A percentile compares a stretch with the other conserved stretches of the same genome.
Evolutionary conservation across 2,113 vertebrate genomes (phyloP).

Genomic region (Meleagris gallopavo): DNA sequence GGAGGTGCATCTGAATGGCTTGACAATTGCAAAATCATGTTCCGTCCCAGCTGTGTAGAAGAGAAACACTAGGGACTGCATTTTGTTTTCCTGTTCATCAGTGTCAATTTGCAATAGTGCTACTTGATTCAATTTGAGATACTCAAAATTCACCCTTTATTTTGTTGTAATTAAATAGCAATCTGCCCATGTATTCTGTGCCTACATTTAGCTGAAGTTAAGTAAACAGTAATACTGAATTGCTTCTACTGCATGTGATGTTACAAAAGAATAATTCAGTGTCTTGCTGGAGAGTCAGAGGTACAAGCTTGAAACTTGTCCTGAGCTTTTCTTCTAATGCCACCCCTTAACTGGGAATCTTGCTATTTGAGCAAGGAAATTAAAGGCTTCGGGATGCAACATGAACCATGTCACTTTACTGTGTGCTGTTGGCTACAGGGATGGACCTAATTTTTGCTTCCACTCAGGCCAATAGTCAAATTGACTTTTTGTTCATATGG

Average conservation of each 20-base stretch:
- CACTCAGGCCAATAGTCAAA: background rate
- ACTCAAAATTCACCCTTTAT: background rate
- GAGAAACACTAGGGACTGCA: background rate
- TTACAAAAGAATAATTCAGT: background rate
- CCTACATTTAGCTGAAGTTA: background rate
- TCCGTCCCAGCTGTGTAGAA: background rate
- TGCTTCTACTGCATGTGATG: background rate
- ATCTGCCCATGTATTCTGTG: background rate
- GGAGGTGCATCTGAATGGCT: background rate
- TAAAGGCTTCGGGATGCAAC: background rate
- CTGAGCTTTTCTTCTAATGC: background rate
- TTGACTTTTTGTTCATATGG: background rate
- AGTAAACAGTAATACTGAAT: background rate
- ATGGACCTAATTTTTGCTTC: background rate
- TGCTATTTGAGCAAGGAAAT: background rate
- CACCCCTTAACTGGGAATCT: background rate
- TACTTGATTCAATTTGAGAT: background rate
- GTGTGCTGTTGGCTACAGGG: background rate
- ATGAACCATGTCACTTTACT: background rate
- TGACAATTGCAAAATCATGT: background rate
- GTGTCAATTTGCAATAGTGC: background rate
- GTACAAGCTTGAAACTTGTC: background rate
- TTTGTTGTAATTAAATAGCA: background rate
- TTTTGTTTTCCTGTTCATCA: background rate
- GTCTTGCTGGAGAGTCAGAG: fast-evolving